Conservation (phyloP, 2,797 vertebrate species). For the Schizothorax lantsangensis region DNA sequence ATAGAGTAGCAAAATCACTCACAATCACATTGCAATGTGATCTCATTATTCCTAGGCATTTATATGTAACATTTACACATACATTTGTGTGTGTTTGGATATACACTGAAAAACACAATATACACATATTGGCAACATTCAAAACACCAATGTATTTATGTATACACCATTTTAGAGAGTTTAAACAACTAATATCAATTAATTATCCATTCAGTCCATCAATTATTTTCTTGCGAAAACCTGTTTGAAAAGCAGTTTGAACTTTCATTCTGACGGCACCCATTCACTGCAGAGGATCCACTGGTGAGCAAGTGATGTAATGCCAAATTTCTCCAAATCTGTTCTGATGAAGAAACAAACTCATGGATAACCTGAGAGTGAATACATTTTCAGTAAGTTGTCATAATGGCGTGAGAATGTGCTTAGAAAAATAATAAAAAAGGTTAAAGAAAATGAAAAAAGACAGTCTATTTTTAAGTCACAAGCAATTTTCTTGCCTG, state of each 20-base stretch:
- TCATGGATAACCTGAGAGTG: background rate
- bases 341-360: background rate
- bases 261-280: background rate
- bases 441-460: slow-evolving; percentile 19
- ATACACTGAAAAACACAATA: background rate
- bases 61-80: background rate
- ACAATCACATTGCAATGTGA: background rate
- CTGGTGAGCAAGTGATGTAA: background rate
- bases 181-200: background rate
- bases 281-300: too few relatives aligned
- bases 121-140: background rate
- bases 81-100: background rate
- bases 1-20: background rate
- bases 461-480: slow-evolving; percentile 35
- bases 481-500: slow-evolving; percentile 42
- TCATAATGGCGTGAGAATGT: slow-evolving; percentile 39
- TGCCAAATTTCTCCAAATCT: background rate
- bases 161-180: background rate
- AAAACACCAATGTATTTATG: background rate
- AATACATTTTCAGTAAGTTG: background rate
- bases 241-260: too few relatives aligned
- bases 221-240: background rate
- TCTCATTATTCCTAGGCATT: background rate
- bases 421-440: slow-evolving; percentile 18
- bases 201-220: background rate